These are phyloP conservation scores for Verasper variegatus DNA, from an alignment of 2,113 vertebrate species.

Conservation along the genomic window DNA sequence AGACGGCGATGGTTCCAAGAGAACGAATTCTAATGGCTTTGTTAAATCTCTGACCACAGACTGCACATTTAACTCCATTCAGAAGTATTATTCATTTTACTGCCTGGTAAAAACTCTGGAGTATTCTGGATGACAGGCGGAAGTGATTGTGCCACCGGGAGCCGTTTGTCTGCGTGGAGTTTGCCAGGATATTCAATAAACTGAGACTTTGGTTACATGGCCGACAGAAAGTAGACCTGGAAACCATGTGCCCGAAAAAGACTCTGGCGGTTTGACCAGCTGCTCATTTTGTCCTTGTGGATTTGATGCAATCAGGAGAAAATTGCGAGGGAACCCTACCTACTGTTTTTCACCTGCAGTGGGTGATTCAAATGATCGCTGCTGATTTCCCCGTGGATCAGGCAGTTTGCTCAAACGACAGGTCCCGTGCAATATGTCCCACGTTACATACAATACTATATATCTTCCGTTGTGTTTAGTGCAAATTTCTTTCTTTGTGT, in stretches of 20 bases:
- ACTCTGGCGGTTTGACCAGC: constrained; percentile 3
- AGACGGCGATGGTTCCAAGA: background rate
- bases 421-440: background rate
- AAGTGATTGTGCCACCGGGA: too few relatives aligned
- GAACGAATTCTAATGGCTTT: background rate
- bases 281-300: constrained; percentile 19
- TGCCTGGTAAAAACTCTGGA: too few relatives aligned
- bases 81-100: background rate
- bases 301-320: constrained; percentile 54
- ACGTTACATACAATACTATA: background rate
- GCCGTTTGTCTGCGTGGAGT: background rate
- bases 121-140: too few relatives aligned
- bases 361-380: background rate
- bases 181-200: background rate
- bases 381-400: constrained; percentile 27
- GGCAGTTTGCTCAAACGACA: constrained; percentile 8
- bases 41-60: background rate
- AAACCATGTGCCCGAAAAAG: constrained; percentile 7
- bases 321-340: background rate
- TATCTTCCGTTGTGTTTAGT: background rate
- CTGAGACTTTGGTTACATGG: background rate
- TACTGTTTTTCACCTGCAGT: constrained; percentile 22
- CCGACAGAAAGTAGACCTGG: background rate
- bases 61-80: too few relatives aligned
- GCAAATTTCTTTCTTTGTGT: background rate